Conservation (phyloP, 2,797 vertebrate species). For the Enteromius anoplus region DNA sequence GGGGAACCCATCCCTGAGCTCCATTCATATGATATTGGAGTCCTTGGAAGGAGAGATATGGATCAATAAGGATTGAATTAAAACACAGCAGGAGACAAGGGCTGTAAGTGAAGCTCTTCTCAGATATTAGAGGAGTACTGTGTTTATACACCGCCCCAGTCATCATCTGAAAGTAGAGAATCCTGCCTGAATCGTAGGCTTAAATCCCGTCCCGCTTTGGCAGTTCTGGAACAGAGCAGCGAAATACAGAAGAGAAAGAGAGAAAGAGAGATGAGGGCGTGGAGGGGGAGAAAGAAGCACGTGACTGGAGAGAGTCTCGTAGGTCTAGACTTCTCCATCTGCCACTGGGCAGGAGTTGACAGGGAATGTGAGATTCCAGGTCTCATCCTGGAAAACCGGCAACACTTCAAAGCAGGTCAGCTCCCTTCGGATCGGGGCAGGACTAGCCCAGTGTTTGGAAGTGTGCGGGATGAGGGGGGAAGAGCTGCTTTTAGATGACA, state of each 20-base stretch:
- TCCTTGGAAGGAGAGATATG: conserved; percentile 78
- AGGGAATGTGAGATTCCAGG: conserved; percentile 66
- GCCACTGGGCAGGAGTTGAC: conserved; percentile 67
- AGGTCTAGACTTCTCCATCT: conserved; percentile 61
- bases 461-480: conserved; percentile 20
- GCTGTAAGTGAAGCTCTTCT: conserved; percentile 63
- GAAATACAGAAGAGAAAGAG: not conserved
- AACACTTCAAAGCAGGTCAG: conserved; percentile 58
- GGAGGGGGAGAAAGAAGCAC: not conserved
- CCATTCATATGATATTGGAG: conserved; percentile 79
- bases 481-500: conserved; percentile 45
- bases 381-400: conserved; percentile 58
- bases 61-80: conserved; percentile 79
- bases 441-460: conserved; percentile 38
- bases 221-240: not conserved
- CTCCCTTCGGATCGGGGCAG: conserved; percentile 49
- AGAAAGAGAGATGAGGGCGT: not conserved
- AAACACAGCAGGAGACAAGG: conserved; percentile 75
- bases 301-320: not conserved
- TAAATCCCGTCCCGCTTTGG: conserved; percentile 10
- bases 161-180: conserved; percentile 34
- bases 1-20: conserved; percentile 69
- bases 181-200: conserved; percentile 24
- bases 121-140: conserved; percentile 62
- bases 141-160: conserved; percentile 47